phyloP scores from a whole-genome alignment of 30 jellyfish, hydroid and myxozoan species.

The Phacellophora camtschatica region DNA sequence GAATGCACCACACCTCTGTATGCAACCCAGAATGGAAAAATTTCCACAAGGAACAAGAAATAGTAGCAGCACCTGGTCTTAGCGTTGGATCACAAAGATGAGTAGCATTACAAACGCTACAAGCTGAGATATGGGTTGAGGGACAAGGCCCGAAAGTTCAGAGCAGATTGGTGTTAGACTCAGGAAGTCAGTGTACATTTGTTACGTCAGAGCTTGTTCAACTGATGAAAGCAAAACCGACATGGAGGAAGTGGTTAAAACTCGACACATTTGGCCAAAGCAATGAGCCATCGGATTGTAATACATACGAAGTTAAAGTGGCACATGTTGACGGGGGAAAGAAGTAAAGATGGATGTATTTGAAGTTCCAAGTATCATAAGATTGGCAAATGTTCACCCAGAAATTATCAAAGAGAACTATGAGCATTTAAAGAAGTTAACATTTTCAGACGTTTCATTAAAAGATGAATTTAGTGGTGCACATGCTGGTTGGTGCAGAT shows the following conservation, averaged over 20 bases:
- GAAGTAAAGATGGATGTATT: neutral
- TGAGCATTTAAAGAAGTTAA: slow-evolving; percentile 20
- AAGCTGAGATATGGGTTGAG: neutral
- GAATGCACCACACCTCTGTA: neutral
- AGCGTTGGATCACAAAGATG: neutral
- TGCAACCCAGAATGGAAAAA: neutral
- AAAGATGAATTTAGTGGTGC: slow-evolving; percentile 30
- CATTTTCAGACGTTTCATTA: slow-evolving; percentile 23
- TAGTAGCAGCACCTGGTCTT: neutral
- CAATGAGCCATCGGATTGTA: neutral
- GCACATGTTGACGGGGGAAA: neutral
- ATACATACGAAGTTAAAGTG: neutral
- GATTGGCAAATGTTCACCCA: slow-evolving; percentile 9
- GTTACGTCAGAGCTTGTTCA: neutral
- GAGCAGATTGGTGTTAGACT: neutral
- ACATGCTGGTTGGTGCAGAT: neutral
- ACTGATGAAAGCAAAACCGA: neutral
- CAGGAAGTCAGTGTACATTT: slow-evolving; percentile 12
- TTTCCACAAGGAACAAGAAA: neutral
- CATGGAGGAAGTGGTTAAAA: neutral
- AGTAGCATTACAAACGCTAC: neutral
- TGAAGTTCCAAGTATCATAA: neutral
- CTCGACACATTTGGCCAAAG: neutral
- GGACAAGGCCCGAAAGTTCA: neutral
- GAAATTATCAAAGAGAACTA: slow-evolving; percentile 1